Conservation (phyloP, 2,113 vertebrate genomes). For the Ctenodactylus gundi region DNA sequence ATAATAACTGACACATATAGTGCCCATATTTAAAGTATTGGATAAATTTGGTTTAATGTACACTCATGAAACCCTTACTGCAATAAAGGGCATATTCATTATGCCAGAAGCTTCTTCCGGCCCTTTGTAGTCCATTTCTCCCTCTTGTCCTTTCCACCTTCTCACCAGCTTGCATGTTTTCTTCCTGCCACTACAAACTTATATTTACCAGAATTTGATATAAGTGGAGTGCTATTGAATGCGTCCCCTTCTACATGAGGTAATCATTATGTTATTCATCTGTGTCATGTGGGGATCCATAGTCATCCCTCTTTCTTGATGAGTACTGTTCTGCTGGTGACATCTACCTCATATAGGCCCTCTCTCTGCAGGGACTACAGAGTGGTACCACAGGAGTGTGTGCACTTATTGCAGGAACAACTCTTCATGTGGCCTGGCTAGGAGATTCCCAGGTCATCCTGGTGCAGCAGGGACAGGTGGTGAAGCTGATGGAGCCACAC, state of each 20-base stretch:
- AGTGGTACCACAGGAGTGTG: slow-evolving; percentile 94
- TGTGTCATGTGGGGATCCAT: fast-evolving
- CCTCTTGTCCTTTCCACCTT: neutral
- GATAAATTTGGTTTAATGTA: neutral
- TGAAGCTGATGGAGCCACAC: slow-evolving; percentile 95
- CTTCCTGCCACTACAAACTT: neutral
- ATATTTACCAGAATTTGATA: too few relatives aligned
- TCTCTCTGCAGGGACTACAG: slow-evolving; percentile 88
- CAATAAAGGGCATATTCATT: neutral
- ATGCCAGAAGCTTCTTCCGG: neutral
- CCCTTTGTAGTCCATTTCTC: neutral
- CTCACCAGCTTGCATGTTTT: neutral
- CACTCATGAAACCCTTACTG: too few relatives aligned
- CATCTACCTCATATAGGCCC: fast-evolving
- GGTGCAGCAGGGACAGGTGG: slow-evolving; percentile 87
- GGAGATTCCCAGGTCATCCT: slow-evolving; percentile 95
- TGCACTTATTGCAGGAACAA: slow-evolving; percentile 85
- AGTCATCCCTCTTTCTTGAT: fast-evolving
- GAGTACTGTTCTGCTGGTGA: too few relatives aligned
- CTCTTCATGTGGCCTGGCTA: slow-evolving; percentile 92
- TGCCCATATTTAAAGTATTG: neutral
- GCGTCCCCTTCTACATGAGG: fast-evolving
- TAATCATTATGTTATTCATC: fast-evolving
- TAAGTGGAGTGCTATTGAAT: neutral
- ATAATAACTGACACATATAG: neutral